A percentile compares a stretch with the other conserved stretches of the same genome.
Evolutionary conservation across 2,113 vertebrate genomes (phyloP).

Genomic region (Rostratula benghalensis): DNA sequence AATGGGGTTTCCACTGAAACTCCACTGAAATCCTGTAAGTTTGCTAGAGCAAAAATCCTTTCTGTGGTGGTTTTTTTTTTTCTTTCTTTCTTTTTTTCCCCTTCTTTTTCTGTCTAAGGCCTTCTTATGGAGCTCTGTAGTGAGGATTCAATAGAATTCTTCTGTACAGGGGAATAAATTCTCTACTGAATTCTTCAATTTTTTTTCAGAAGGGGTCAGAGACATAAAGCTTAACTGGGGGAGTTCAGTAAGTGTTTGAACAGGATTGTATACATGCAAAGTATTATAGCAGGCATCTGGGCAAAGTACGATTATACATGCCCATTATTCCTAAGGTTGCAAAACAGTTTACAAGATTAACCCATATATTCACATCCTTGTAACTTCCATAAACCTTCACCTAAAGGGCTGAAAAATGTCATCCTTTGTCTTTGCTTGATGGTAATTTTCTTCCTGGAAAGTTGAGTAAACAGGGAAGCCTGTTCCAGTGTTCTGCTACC

Average conservation of each 20-base stretch:
- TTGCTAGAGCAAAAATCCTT: neutral
- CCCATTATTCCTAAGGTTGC: neutral
- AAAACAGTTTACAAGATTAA: conserved; percentile 4
- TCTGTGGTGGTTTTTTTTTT: neutral
- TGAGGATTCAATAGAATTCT: neutral
- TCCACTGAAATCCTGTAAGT: neutral
- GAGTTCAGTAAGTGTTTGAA: neutral
- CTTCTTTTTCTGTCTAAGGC: neutral
- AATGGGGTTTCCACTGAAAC: neutral
- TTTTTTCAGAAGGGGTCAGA: conserved; percentile 28
- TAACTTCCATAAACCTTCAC: neutral
- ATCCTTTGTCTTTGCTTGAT: neutral
- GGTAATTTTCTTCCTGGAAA: neutral
- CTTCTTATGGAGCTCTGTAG: neutral
- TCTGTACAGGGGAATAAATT: neutral
- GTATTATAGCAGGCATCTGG: neutral
- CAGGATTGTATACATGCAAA: neutral
- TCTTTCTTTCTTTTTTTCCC: accelerated
- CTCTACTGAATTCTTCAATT: neutral
- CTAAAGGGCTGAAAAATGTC: neutral
- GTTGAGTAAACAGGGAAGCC: no score
- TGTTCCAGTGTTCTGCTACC: no score
- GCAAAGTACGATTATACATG: neutral
- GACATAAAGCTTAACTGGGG: neutral
- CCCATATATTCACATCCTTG: neutral